Conservation (phyloP, 2,113 vertebrate species). For the Microtus oregoni region DNA sequence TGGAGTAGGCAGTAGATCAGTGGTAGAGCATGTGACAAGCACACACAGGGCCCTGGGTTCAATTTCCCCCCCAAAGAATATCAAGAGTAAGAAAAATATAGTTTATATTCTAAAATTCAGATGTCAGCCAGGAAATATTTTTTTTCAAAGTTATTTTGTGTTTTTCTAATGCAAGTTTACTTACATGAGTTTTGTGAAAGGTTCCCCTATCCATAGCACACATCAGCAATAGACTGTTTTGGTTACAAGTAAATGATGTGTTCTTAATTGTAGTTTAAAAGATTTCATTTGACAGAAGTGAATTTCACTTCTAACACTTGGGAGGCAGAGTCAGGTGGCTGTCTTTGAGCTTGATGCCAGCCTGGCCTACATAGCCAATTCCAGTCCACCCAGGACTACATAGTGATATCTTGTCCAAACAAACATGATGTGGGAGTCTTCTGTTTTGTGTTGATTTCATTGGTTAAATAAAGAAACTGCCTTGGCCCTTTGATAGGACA, state of each 20-base stretch:
- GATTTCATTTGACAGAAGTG: not conserved
- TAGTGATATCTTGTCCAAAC: not conserved
- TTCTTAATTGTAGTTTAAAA: slow-evolving; percentile 5
- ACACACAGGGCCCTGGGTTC: not conserved
- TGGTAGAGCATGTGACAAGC: not conserved
- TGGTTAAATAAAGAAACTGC: too few relatives aligned
- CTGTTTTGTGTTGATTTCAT: too few relatives aligned
- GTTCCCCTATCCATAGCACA: too few relatives aligned
- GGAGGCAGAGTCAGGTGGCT: not conserved
- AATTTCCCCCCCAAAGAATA: not conserved
- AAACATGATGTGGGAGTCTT: not conserved
- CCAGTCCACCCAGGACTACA: not conserved
- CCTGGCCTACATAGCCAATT: not conserved
- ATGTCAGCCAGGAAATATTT: not conserved
- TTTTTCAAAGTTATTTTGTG: not conserved
- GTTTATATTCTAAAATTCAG: slow-evolving; percentile 64
- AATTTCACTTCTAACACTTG: not conserved
- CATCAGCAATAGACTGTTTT: not conserved
- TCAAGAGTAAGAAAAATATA: slow-evolving; percentile 29
- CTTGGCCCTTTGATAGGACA: too few relatives aligned
- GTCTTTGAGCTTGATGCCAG: not conserved
- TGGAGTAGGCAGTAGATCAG: not conserved
- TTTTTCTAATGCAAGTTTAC: slow-evolving; percentile 45
- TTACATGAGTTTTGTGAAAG: slow-evolving; percentile 13
- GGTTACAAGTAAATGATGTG: slow-evolving; percentile 10